These are phyloP conservation scores for Caenorhabditis inopinata DNA, from an alignment of 1,140 invertebrate genomes.

Conservation along the genomic window DNA sequence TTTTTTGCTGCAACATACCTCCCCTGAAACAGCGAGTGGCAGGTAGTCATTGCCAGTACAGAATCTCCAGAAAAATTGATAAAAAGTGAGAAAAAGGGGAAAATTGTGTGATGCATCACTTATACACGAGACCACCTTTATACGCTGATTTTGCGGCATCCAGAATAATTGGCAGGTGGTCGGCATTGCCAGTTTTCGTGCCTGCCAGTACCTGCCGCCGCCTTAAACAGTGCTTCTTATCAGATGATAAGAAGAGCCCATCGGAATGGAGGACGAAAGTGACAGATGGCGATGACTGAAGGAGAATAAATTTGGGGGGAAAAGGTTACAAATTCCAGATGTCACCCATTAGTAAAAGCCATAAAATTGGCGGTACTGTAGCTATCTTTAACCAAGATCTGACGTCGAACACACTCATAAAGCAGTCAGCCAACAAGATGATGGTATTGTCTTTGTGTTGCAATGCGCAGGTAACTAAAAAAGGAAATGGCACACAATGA, in stretches of 20 bases:
- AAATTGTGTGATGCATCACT: not conserved
- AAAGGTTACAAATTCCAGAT: not conserved
- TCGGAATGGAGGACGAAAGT: not conserved
- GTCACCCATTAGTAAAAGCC: constrained; percentile 8
- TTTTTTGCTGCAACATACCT: no score
- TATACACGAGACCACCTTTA: constrained; percentile 20
- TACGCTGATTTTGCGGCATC: constrained; percentile 14
- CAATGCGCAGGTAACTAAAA: not conserved
- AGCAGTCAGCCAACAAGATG: not conserved
- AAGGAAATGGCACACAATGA: not conserved
- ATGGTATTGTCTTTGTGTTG: constrained; percentile 18
- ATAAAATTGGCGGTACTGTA: constrained; percentile 21
- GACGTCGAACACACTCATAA: no score
- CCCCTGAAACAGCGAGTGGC: no score
- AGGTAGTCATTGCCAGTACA: no score
- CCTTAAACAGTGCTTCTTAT: not conserved
- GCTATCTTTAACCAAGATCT: constrained; percentile 23
- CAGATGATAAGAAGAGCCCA: not conserved
- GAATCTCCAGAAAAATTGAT: no score
- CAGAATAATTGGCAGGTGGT: constrained; percentile 23
- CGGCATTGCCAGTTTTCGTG: constrained; percentile 8
- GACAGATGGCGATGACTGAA: not conserved
- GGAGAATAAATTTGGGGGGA: not conserved
- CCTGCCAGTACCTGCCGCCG: constrained; percentile 8
- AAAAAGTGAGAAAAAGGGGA: not conserved